Evolutionary conservation across 2,888 invertebrate genomes (phyloP).

Genomic region (Tetanocera ferruginea): DNA sequence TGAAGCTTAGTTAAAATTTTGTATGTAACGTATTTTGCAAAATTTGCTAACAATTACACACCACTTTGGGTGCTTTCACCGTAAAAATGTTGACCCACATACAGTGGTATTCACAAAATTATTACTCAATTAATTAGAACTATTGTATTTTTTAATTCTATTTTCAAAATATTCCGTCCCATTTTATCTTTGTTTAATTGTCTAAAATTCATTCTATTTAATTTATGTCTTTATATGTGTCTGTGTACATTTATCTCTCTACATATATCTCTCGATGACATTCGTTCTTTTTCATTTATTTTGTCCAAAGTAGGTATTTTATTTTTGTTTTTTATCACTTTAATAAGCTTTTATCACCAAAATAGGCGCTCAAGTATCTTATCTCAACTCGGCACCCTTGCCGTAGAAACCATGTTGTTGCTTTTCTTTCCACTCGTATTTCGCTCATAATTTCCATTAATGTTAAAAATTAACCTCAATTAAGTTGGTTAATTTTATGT

Average conservation of each 20-base stretch:
- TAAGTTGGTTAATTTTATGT: constrained; percentile 24
- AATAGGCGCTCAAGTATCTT: too few relatives aligned
- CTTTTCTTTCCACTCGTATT: neutral
- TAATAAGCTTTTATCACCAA: too few relatives aligned
- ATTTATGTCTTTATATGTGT: neutral
- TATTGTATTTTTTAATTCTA: neutral
- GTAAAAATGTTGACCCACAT: neutral
- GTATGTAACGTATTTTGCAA: neutral
- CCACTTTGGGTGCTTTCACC: neutral
- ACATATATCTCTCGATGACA: too few relatives aligned
- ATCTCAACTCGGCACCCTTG: neutral
- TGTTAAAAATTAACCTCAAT: constrained; percentile 30
- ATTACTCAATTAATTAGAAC: neutral
- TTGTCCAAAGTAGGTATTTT: neutral
- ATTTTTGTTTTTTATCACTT: neutral
- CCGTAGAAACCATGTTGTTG: neutral
- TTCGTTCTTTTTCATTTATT: too few relatives aligned
- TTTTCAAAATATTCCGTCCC: neutral
- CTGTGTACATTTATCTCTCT: neutral
- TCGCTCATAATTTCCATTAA: neutral
- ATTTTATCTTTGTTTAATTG: neutral
- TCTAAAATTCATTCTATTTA: neutral
- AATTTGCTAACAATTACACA: neutral
- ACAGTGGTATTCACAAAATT: neutral
- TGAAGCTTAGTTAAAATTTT: neutral